A percentile compares a stretch with the other conserved stretches of the same genome.
These are phyloP conservation scores for Corbicula japonica DNA, from an alignment of 2,888 invertebrate species.

Conservation along the genomic window DNA sequence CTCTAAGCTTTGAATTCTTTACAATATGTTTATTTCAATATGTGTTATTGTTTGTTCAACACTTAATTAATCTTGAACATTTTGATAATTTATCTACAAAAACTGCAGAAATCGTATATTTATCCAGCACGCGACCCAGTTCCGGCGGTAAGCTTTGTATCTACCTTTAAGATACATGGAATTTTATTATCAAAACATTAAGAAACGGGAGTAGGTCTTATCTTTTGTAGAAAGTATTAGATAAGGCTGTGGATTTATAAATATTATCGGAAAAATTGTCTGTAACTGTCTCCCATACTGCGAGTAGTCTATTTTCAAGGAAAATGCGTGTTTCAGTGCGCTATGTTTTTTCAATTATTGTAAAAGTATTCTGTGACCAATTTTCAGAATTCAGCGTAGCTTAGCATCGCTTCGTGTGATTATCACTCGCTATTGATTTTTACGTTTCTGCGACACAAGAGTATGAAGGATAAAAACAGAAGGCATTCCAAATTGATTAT, in stretches of 20 bases:
- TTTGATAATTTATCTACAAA: too few species aligned
- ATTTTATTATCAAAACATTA: too few species aligned
- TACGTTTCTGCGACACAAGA: constrained; percentile 36
- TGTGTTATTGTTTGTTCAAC: too few species aligned
- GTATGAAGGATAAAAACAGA: constrained; percentile 51
- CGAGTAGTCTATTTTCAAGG: constrained; percentile 6
- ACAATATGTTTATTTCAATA: too few species aligned
- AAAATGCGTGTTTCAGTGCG: not conserved
- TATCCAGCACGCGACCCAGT: too few species aligned
- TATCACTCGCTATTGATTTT: constrained; percentile 48
- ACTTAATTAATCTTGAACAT: too few species aligned
- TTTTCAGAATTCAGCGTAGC: constrained; percentile 20
- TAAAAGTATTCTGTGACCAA: constrained; percentile 25
- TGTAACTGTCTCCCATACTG: not conserved
- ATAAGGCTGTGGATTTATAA: not conserved
- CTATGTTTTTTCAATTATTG: not conserved
- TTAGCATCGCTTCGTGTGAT: constrained; percentile 32
- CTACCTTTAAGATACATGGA: too few species aligned
- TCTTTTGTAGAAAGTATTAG: not conserved
- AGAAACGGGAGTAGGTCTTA: too few species aligned
- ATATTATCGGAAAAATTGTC: constrained; percentile 18
- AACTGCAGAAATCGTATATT: too few species aligned
- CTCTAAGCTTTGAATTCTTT: too few species aligned
- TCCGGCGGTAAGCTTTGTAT: too few species aligned
- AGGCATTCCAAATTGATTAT: constrained; percentile 68